Evolutionary conservation across 2,888 invertebrate species (phyloP).

Genomic region (Gastracanthus pulcherrimus): DNA sequence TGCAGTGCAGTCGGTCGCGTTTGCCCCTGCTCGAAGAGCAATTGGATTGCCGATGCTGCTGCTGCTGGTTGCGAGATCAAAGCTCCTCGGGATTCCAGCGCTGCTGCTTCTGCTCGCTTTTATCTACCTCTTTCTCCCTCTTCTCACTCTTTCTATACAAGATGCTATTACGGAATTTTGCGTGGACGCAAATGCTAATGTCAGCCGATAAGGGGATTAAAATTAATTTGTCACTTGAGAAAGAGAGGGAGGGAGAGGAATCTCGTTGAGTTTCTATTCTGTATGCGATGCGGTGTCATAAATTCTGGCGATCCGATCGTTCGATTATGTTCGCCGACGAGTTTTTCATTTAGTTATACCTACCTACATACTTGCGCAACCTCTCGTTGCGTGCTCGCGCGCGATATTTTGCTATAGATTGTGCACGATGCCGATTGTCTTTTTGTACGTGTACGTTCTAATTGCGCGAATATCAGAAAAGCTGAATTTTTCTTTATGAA

Average conservation of each 20-base stretch:
- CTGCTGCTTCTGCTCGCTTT: neutral
- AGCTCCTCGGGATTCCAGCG: conserved; percentile 7
- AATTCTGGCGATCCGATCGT: neutral
- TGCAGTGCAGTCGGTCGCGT: neutral
- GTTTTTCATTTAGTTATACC: neutral
- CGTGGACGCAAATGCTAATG: neutral
- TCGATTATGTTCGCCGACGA: neutral
- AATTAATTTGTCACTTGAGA: conserved; percentile 28
- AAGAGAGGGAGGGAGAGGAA: too few relatives aligned
- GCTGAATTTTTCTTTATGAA: too few relatives aligned
- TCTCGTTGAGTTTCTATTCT: neutral
- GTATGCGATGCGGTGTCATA: neutral
- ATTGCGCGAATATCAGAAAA: neutral
- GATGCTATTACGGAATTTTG: conserved; percentile 17
- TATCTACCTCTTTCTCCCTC: neutral
- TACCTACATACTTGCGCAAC: neutral
- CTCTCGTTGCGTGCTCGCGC: neutral
- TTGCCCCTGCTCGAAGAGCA: neutral
- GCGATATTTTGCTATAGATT: neutral
- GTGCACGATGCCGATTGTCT: neutral
- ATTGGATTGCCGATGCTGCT: neutral
- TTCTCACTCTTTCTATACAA: too few relatives aligned
- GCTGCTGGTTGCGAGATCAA: conserved; percentile 8
- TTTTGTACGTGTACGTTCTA: neutral
- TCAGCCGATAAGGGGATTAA: conserved; percentile 17